Evolutionary conservation across 2,113 vertebrate genomes (phyloP).

Genomic region (Oreotrochilus melanogaster): DNA sequence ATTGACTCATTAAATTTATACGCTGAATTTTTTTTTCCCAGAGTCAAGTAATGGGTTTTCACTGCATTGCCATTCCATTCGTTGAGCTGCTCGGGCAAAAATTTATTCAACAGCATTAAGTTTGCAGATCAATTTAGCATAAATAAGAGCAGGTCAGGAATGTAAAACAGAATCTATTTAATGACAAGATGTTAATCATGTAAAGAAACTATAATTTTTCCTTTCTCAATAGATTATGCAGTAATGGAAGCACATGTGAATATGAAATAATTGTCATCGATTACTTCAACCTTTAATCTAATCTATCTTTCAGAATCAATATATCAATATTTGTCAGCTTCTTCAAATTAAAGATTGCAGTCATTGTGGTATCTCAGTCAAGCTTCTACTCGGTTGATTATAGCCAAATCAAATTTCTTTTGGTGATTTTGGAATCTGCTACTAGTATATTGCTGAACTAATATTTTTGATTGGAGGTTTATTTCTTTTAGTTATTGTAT

Average conservation of each 20-base stretch:
- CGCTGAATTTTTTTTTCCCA: slow-evolving; percentile 13
- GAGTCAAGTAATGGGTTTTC: slow-evolving; percentile 42
- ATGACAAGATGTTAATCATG: slow-evolving; percentile 57
- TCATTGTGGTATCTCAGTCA: not conserved
- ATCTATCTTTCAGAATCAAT: not conserved
- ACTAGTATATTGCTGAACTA: not conserved
- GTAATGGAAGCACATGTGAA: not conserved
- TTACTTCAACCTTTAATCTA: not conserved
- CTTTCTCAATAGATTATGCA: not conserved
- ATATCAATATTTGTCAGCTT: not conserved
- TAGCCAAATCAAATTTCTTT: not conserved
- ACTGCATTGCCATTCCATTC: slow-evolving; percentile 10
- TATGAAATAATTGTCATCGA: not conserved
- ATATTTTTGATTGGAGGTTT: not conserved
- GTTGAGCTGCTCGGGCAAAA: slow-evolving; percentile 47
- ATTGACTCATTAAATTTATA: slow-evolving; percentile 52
- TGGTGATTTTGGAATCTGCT: not conserved
- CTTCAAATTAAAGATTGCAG: not conserved
- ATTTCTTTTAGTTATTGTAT: not conserved
- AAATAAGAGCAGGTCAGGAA: slow-evolving; percentile 11
- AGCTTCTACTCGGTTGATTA: not conserved
- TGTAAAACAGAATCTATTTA: slow-evolving; percentile 38
- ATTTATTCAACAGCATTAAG: slow-evolving; percentile 27
- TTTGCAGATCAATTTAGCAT: slow-evolving; percentile 7
- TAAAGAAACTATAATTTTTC: slow-evolving; percentile 16